Evolutionary conservation across 2,797 vertebrate species (phyloP), one percentile per base, ranked within the genome.

Genomic region (Acropternis orthonyx): DNA sequence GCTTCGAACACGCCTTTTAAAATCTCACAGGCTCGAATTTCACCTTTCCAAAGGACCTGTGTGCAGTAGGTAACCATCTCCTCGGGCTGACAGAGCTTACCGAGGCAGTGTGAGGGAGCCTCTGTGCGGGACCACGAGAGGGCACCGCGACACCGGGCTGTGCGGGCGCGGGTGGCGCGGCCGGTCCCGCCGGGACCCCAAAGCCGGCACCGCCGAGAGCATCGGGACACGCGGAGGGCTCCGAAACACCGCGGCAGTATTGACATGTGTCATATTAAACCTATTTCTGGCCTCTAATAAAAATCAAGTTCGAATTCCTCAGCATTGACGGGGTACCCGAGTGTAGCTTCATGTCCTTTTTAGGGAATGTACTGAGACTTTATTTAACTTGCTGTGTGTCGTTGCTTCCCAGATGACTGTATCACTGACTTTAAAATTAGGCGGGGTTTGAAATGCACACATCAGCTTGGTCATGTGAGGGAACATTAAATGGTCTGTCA

Each of bases 201-300:
- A 37, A 37, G 37, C 37, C 37, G 41, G 41, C 41, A 41, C 14
- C 24, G 14, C 48, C 48, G 48, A 15, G 7, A 48, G 23, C 46
- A 48, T 48, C 46, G n/a, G n/a, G n/a, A n/a, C n/a, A n/a, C n/a
- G n/a, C n/a, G n/a, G n/a, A 37, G 56, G 4, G 65, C 69, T 49
- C 65, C 3, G 48, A 6, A 21, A 23, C 1, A 18, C 34, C 9
- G 30, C 1, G 26, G 39, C 56, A 7, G 2, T 9, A 48, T 5
- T 10, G 88, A 10, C 81, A 34, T 7, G 54, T 19, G 77, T 11
- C 81, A 1, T 6, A 1, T 8, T 14, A 37, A 62, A 63, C 28
- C 52, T 10, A 2, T 43, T 71, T 32, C 61, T 6, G 6, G 80
- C 32, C 34, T 27, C 48, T 13, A 5, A 2, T 7, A 2, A 27